Conservation (phyloP, 2,113 vertebrate species). For the Prunella himalayana region DNA sequence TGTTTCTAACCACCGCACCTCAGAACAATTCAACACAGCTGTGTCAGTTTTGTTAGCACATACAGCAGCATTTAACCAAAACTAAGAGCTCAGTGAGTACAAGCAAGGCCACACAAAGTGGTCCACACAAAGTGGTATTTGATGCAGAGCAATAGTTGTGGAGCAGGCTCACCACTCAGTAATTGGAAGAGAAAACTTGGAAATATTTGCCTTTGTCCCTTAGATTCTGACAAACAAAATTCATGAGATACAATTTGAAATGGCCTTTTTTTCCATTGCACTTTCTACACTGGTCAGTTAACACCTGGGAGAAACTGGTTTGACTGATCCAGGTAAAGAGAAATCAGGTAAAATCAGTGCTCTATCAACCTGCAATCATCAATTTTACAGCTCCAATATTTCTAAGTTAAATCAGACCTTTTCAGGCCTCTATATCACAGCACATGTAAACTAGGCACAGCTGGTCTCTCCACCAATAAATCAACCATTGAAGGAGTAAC, state of each 20-base stretch:
- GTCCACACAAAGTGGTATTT: background rate
- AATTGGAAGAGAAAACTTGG: background rate
- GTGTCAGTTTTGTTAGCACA: background rate
- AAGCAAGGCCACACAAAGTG: background rate
- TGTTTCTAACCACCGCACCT: background rate
- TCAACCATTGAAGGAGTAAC: background rate
- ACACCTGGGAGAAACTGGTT: background rate
- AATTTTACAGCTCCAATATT: background rate
- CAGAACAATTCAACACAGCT: background rate
- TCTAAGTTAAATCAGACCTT: conserved; percentile 26
- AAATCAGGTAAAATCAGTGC: background rate
- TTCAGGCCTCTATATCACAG: background rate
- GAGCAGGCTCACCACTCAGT: background rate
- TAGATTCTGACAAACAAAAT: background rate
- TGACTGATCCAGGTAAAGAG: background rate
- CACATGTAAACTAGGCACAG: conserved; percentile 30
- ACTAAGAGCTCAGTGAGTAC: background rate
- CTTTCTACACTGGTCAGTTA: background rate
- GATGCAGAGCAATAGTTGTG: background rate
- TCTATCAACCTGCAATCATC: background rate
- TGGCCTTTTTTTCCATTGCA: background rate
- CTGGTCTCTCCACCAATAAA: conserved; percentile 18
- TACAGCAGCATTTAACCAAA: background rate
- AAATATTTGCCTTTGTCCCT: background rate
- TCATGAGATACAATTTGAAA: background rate